These are phyloP conservation scores for Leptosomus discolor DNA, from an alignment of 2,113 vertebrate genomes.

Conservation along the genomic window DNA sequence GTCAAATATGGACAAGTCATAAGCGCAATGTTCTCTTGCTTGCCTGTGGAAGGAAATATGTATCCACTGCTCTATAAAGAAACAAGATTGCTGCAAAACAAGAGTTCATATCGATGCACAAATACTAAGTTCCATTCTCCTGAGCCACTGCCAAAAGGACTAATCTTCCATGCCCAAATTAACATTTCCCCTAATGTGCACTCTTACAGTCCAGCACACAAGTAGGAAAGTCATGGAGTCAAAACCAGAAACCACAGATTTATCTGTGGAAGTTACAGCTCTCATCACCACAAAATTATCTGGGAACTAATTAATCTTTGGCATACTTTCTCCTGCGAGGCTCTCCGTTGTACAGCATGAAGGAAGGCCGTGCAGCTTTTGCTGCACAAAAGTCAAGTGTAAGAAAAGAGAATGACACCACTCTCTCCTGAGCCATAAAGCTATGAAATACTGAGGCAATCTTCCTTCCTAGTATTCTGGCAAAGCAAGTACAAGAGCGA, in stretches of 20 bases:
- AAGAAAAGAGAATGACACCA: background rate
- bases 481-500: background rate
- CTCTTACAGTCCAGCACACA: background rate
- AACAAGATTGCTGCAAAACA: background rate
- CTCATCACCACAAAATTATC: background rate
- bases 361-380: background rate
- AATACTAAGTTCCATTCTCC: background rate
- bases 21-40: background rate
- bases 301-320: background rate
- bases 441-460: background rate
- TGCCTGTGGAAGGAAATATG: background rate
- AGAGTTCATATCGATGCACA: background rate
- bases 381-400: background rate
- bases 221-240: rapidly evolving
- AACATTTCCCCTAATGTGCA: background rate
- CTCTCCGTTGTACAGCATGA: background rate
- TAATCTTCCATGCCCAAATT: background rate
- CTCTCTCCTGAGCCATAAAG: background rate
- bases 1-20: background rate
- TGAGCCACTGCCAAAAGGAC: background rate
- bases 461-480: background rate
- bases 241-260: background rate
- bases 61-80: background rate
- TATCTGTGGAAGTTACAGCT: background rate
- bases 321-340: background rate